Evolutionary conservation across 2,888 invertebrate genomes (phyloP), one percentile per base, ranked within the genome.

Genomic region (Danaus chrysippus): DNA sequence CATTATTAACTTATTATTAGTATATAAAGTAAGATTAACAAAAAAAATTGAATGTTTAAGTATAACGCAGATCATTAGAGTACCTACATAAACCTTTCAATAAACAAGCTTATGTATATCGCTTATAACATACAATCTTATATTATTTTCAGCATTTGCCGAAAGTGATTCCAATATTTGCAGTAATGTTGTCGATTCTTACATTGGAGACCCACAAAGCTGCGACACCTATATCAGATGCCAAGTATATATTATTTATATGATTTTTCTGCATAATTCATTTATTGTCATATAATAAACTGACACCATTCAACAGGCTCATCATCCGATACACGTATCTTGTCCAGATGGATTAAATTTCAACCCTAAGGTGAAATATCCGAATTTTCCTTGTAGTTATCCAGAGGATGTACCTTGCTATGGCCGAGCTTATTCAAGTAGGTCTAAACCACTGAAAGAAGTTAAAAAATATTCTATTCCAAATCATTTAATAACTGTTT

Each of bases 361-460:
- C 83, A 94, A 96, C 75, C 92, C 93, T 0, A 92, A 93, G 3
- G 87, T 91, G 0, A 87, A 92, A 3, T 87, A 91, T 71, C 93
- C 93, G 12, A 90, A 92, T 41, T 96, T 94, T 76, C 95, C 95
- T 5, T 96, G 96, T 71, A 94, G 94, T 66, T 96, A 96, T 81
- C 96, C 96, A 19, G 93, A 93, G 67, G 96, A 96, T 64, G 94
- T 96, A 1, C 91, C 94, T 64, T 96, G 96, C 77, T 82, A 82
- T 3, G 93, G 93, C 63, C 91, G 95, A 54, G 54, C 54, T 5
- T 34, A 54, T 17, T 13, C 54, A 19, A 54, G 23, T 23, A 41
- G 10, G 10, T 19, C 12, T 0, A 34, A 12, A n/a, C 9, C 13
- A n/a, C 12, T 5, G 5, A 13, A 13, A 3, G 34, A 54, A 54